Percentiles rank a stretch among this genome's conserved stretches.
Evolutionary conservation across 2,888 invertebrate genomes (phyloP).

Genomic region (Caenorhabditis sp.): DNA sequence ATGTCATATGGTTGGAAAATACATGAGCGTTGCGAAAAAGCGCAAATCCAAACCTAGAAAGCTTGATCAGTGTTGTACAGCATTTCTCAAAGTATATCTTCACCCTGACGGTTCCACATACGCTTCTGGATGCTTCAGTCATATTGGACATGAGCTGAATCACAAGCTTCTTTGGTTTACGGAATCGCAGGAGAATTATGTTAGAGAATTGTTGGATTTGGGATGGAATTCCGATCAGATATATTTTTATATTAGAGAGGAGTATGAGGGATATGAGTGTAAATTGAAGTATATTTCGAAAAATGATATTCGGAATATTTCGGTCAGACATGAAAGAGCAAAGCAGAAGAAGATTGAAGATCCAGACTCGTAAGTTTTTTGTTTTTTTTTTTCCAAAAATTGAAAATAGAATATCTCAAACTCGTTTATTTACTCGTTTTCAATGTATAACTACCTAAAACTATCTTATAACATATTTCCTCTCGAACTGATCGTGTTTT

Average conservation of each 20-base stretch:
- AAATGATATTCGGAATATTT: conserved; percentile 32
- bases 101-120: conserved; percentile 9
- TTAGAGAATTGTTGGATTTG: conserved; percentile 28
- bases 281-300: conserved; percentile 39
- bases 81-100: conserved; percentile 24
- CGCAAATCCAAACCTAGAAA: conserved; percentile 38
- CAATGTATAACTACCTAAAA: too few relatives aligned
- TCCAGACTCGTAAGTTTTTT: neutral
- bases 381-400: neutral
- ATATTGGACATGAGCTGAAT: conserved; percentile 40
- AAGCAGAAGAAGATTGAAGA: neutral
- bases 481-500: too few relatives aligned
- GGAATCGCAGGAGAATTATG: conserved; percentile 37
- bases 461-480: too few relatives aligned
- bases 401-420: too few relatives aligned
- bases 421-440: too few relatives aligned
- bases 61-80: conserved; percentile 39
- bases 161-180: conserved; percentile 39
- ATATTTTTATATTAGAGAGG: conserved; percentile 21
- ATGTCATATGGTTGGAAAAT: conserved; percentile 32
- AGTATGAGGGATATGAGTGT: conserved; percentile 34
- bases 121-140: conserved; percentile 33
- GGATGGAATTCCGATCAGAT: conserved; percentile 30
- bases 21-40: conserved; percentile 33
- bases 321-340: neutral